Percentiles rank a stretch among this genome's conserved stretches.
These are phyloP conservation scores for Nothoprocta perdicaria DNA, from an alignment of 2,113 vertebrate genomes.

Conservation along the genomic window DNA sequence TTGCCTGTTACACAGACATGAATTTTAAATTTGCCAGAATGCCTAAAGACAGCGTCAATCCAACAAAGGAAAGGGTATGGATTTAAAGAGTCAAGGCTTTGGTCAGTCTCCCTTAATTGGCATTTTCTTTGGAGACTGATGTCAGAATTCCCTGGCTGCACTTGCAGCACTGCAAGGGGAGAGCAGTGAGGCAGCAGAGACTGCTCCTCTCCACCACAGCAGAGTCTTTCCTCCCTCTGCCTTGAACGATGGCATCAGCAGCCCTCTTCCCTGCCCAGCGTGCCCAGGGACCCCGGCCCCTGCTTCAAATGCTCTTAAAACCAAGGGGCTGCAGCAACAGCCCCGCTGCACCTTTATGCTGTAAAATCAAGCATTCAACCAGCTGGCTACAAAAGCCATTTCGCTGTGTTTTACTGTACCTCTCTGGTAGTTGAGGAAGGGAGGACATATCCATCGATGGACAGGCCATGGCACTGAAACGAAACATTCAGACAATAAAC, in stretches of 20 bases:
- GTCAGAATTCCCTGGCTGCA: not conserved
- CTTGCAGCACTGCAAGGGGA: not conserved
- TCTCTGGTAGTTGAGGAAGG: constrained; percentile 96
- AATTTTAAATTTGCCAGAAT: not conserved
- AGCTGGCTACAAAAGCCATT: not conserved
- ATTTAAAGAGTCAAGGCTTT: not conserved
- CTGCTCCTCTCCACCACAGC: not conserved
- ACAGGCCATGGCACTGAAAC: constrained; percentile 92
- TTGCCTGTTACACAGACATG: not conserved
- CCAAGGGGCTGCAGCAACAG: not conserved
- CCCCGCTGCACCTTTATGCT: not conserved
- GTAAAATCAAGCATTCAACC: not conserved
- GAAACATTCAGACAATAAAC: constrained; percentile 18
- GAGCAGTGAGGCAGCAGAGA: rapidly evolving
- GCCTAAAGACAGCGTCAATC: not conserved
- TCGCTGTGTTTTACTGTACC: constrained; percentile 73
- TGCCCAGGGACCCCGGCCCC: not conserved
- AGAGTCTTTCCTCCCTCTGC: not conserved
- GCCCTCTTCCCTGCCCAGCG: not conserved
- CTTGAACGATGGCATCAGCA: rapidly evolving
- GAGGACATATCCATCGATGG: constrained; percentile 94
- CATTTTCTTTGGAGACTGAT: not conserved
- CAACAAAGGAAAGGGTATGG: not conserved
- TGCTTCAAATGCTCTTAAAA: not conserved
- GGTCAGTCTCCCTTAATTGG: not conserved